These are phyloP conservation scores for Paracanthobrama guichenoti DNA, from an alignment of 2,113 vertebrate species.

Conservation along the genomic window DNA sequence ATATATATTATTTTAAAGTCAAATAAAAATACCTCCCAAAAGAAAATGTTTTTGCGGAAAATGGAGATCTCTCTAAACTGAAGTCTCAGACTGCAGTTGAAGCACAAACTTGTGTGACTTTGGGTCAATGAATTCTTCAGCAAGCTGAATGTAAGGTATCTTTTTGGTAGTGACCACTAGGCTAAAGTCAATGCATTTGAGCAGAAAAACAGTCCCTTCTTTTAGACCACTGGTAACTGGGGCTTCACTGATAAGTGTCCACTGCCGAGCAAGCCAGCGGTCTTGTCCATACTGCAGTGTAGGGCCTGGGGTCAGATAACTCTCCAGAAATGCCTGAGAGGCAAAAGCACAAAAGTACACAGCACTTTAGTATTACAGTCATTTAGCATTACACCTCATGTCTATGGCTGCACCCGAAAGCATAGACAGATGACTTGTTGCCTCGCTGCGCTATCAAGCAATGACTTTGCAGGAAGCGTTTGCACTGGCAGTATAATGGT, in stretches of 20 bases:
- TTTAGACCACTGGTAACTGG: constrained; percentile 89
- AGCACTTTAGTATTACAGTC: neutral
- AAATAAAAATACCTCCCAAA: neutral
- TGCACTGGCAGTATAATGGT: neutral
- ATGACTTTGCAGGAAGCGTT: neutral
- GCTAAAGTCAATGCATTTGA: constrained; percentile 91
- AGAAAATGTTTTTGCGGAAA: neutral
- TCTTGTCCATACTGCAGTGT: constrained; percentile 95
- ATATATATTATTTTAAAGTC: neutral
- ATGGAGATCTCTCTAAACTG: constrained; percentile 49
- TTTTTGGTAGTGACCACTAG: constrained; percentile 89
- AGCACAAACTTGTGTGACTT: constrained; percentile 98
- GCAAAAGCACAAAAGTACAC: neutral
- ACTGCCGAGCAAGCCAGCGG: constrained; percentile 89
- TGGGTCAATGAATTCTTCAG: constrained; percentile 94
- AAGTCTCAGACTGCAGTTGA: constrained; percentile 87
- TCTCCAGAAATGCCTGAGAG: constrained; percentile 88
- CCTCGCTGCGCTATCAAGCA: neutral
- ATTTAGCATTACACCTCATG: neutral
- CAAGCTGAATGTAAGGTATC: constrained; percentile 90
- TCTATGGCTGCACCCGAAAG: neutral
- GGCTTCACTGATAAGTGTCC: constrained; percentile 94
- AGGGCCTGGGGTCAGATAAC: constrained; percentile 87
- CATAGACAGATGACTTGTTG: neutral
- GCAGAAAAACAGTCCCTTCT: constrained; percentile 87